phyloP scores from a whole-genome alignment of 2,888 invertebrate species.

The Cancer borealis region DNA sequence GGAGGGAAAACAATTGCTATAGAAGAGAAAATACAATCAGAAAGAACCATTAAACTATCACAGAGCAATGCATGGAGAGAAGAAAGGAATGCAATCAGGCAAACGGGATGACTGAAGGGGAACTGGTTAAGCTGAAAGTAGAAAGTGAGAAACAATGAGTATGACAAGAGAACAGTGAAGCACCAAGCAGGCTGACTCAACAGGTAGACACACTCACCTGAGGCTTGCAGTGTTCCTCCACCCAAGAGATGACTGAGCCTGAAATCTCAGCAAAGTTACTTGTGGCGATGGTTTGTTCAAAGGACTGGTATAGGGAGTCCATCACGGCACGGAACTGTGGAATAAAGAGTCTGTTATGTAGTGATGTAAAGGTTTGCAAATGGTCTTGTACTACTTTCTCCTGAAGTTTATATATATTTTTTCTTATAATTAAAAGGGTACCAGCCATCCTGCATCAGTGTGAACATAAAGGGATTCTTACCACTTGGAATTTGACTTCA shows the following conservation, averaged over 20 bases:
- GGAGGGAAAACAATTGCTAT: too few relatives aligned
- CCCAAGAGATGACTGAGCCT: constrained; percentile 96
- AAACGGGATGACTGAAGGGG: not conserved
- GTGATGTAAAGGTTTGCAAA: not conserved
- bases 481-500: constrained; percentile 96
- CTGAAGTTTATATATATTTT: not conserved
- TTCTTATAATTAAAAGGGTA: too few relatives aligned
- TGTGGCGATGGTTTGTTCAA: constrained; percentile 89
- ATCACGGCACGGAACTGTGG: constrained; percentile 92
- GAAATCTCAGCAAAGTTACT: constrained; percentile 96
- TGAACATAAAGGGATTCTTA: constrained; percentile 43
- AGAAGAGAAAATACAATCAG: too few relatives aligned
- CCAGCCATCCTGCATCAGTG: not conserved
- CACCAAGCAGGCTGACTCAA: not conserved
- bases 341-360: not conserved
- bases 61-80: too few relatives aligned
- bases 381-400: not conserved
- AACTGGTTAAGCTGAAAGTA: not conserved
- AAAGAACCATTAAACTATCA: too few relatives aligned
- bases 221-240: constrained; percentile 98
- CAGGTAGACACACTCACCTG: constrained; percentile 82
- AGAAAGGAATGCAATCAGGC: too few relatives aligned
- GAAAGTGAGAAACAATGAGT: not conserved
- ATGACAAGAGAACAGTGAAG: not conserved
- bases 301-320: constrained; percentile 95